Conservation (phyloP, 2,797 vertebrate species). For the Hafferia zeledoni region DNA sequence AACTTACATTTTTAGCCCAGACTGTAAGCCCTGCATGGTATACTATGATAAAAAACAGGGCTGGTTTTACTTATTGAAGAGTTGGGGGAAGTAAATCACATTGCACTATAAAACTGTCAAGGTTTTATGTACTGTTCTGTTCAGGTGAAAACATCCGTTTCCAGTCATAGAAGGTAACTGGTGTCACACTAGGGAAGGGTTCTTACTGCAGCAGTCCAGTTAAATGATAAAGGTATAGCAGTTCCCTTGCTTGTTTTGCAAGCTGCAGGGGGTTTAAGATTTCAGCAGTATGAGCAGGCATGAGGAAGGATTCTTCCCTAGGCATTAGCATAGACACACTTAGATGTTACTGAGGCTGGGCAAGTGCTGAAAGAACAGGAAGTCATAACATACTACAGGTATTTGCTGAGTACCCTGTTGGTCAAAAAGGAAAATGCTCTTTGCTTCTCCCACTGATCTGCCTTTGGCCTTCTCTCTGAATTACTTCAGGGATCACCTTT, state of each 20-base stretch:
- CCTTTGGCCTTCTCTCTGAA: neutral
- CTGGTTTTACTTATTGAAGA: neutral
- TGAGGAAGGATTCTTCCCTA: neutral
- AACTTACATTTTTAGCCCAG: neutral
- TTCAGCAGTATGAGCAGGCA: neutral
- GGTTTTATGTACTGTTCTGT: neutral
- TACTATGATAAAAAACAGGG: neutral
- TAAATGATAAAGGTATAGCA: neutral
- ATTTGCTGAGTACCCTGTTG: neutral
- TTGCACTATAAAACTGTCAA: neutral
- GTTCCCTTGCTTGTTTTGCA: neutral
- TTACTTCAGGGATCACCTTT: neutral
- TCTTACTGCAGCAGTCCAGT: neutral
- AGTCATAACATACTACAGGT: neutral
- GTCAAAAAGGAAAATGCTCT: neutral
- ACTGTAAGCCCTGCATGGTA: neutral
- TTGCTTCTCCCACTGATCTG: neutral
- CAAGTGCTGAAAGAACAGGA: neutral
- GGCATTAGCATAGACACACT: neutral
- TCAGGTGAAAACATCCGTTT: neutral
- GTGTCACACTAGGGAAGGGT: neutral
- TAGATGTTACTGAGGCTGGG: neutral
- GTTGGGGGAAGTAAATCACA: accelerated
- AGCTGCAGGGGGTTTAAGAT: neutral
- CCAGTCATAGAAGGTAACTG: neutral